A percentile compares a stretch with the other conserved stretches of the same genome.
These are phyloP conservation scores for Gallinago nigripennis DNA, from an alignment of 2,797 vertebrate genomes.

Conservation along the genomic window DNA sequence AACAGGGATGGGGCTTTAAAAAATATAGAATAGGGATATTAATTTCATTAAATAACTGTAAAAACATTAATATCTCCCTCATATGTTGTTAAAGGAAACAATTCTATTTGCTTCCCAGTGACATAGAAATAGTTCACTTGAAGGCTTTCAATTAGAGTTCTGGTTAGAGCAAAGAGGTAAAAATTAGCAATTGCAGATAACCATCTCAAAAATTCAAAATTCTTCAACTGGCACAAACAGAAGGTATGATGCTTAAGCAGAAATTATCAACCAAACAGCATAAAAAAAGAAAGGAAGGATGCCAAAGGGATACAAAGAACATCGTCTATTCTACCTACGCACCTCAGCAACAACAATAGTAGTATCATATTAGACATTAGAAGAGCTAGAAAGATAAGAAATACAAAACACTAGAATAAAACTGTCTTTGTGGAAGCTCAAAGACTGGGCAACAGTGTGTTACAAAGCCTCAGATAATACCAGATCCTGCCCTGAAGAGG, in stretches of 20 bases:
- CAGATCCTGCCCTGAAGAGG: not conserved
- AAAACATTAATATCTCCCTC: not conserved
- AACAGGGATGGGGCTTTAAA: not conserved
- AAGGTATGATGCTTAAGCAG: not conserved
- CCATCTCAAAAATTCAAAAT: accelerated
- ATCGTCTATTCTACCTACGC: not conserved
- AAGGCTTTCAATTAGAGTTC: not conserved
- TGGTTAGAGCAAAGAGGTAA: not conserved
- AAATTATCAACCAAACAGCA: not conserved
- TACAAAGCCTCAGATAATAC: not conserved
- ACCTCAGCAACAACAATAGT: not conserved
- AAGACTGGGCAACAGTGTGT: not conserved
- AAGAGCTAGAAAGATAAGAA: not conserved
- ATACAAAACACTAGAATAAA: not conserved
- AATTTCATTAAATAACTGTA: not conserved
- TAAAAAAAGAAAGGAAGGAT: accelerated
- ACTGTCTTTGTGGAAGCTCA: not conserved
- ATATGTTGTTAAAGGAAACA: not conserved
- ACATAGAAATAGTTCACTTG: not conserved
- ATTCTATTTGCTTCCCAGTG: not conserved
- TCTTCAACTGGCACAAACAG: not conserved
- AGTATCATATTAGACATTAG: not conserved
- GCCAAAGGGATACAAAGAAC: not conserved
- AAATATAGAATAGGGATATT: not conserved
- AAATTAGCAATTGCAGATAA: not conserved